Evolutionary conservation across 2,888 invertebrate species (phyloP).

Genomic region (Asteroscopus sphinx): DNA sequence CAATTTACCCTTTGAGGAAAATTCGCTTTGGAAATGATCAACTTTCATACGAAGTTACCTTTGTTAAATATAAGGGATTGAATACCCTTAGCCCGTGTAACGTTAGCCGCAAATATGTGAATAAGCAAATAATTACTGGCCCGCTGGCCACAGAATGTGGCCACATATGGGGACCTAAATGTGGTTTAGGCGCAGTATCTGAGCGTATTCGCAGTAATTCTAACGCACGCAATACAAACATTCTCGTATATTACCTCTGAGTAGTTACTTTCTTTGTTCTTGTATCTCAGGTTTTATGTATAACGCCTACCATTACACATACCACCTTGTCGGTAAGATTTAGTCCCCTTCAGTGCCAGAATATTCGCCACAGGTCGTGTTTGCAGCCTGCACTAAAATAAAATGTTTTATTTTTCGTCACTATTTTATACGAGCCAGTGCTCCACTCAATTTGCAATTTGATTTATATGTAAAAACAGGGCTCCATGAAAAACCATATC

Average conservation of each 20-base stretch:
- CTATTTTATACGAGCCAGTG: slow-evolving; percentile 5
- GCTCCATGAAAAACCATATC: no score
- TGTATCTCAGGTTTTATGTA: slow-evolving; percentile 3
- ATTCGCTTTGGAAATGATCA: slow-evolving; percentile 54
- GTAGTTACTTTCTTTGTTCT: slow-evolving; percentile 18
- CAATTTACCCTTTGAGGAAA: slow-evolving; percentile 53
- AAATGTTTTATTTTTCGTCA: slow-evolving; percentile 25
- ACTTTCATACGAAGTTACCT: slow-evolving; percentile 52
- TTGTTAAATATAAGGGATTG: slow-evolving; percentile 50
- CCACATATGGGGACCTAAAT: slow-evolving; percentile 35
- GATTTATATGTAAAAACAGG: not conserved
- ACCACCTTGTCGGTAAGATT: no score
- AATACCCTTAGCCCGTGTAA: slow-evolving; percentile 41
- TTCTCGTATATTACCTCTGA: slow-evolving; percentile 9
- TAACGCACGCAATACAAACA: slow-evolving; percentile 30
- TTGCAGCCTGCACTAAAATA: not conserved
- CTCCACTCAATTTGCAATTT: not conserved
- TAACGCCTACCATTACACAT: not conserved
- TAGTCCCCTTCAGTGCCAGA: no score
- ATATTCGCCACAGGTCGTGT: no score
- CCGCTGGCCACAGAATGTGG: slow-evolving; percentile 29
- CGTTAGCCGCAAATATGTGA: slow-evolving; percentile 46
- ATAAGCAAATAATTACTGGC: slow-evolving; percentile 50
- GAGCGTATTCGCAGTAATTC: slow-evolving; percentile 27
- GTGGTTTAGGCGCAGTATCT: slow-evolving; percentile 43